Evolutionary conservation across 1,140 invertebrate species (phyloP).

Genomic region (Reticulitermes speratus): DNA sequence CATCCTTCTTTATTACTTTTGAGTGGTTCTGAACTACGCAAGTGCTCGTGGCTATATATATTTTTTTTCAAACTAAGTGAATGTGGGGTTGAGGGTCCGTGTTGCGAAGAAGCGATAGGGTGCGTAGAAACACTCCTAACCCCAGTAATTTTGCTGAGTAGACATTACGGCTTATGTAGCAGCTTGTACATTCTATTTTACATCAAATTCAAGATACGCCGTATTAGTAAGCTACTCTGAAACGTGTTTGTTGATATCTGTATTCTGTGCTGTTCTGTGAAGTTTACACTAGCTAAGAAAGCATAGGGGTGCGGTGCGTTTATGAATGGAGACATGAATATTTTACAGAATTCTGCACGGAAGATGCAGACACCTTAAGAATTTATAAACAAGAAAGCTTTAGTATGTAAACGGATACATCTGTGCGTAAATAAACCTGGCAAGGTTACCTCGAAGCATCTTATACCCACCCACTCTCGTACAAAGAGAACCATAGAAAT

Average conservation of each 20-base stretch:
- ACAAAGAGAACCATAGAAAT: no score
- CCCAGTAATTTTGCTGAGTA: slow-evolving; percentile 3
- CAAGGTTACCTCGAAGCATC: no score
- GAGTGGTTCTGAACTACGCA: background rate
- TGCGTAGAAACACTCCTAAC: background rate
- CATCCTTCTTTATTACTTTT: slow-evolving; percentile 14
- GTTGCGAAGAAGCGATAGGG: background rate
- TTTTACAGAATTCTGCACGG: no score
- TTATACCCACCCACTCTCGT: no score
- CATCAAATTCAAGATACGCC: background rate
- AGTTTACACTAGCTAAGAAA: background rate
- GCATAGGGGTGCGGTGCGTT: background rate
- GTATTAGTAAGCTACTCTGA: background rate
- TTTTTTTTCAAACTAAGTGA: background rate
- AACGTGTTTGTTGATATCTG: background rate
- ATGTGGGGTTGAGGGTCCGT: background rate
- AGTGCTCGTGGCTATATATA: background rate
- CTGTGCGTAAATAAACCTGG: no score
- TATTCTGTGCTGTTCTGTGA: background rate
- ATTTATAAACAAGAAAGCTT: no score
- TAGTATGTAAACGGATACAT: no score
- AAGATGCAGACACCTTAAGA: no score
- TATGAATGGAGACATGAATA: background rate
- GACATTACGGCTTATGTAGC: background rate
- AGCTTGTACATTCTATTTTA: background rate